Percentiles rank a stretch among this genome's conserved stretches.
Conservation (phyloP, 1,140 invertebrate species). For the Spodoptera frugiperda region DNA sequence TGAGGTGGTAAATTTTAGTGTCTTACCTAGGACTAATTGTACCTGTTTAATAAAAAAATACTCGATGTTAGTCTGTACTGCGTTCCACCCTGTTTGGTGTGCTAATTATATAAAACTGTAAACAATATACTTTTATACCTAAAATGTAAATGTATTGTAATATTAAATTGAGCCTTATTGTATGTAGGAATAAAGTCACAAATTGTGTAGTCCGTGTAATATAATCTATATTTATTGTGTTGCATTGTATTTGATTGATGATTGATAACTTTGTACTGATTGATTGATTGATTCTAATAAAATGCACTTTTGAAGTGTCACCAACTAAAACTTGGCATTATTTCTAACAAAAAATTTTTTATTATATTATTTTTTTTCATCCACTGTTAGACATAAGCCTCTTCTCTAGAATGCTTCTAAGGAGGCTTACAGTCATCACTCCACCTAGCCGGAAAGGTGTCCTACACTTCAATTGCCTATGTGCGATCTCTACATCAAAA, state of each 20-base stretch:
- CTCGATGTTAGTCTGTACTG: not conserved
- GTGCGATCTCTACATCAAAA: no score
- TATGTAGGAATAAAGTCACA: constrained; percentile 40
- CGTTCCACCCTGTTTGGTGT: constrained; percentile 24
- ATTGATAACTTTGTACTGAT: constrained; percentile 69
- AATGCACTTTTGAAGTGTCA: constrained; percentile 80
- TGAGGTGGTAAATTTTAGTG: no score
- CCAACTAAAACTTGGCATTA: constrained; percentile 57
- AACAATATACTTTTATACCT: constrained; percentile 16
- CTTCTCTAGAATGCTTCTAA: no score
- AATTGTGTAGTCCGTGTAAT: constrained; percentile 60
- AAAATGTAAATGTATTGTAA: constrained; percentile 30
- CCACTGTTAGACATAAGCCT: no score
- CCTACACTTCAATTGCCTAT: no score
- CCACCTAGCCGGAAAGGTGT: no score
- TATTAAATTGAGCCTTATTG: constrained; percentile 26
- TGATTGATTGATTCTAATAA: constrained; percentile 70
- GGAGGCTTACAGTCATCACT: no score
- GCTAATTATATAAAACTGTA: not conserved
- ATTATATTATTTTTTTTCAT: no score
- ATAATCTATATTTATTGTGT: constrained; percentile 72
- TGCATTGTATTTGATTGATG: constrained; percentile 56
- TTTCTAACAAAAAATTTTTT: constrained; percentile 12
- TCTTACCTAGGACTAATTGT: no score
- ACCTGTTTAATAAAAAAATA: not conserved